Base-by-base conservation (phyloP, 2,888 invertebrate genomes). In the Dusona sp. region DNA sequence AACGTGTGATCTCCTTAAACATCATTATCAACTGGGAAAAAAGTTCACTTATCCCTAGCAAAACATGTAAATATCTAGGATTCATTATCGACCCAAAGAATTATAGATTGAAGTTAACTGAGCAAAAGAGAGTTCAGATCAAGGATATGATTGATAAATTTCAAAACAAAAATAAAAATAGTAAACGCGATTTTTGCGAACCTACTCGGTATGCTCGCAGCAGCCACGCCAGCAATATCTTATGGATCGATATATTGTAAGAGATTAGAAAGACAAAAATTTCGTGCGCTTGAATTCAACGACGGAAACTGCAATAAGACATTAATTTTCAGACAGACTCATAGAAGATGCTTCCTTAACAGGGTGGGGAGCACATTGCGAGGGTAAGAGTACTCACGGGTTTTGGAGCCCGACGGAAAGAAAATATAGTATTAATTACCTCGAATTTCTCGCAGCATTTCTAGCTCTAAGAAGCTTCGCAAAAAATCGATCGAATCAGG, bases 1-100 rank as follows among this genome's bases (percentile, higher is more conserved):
- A 38, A 74, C 68, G 13, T 13, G 65, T 36, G 16, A 54, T 8
- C 42, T 84, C 33, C 54, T 84, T 7, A 19, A 54, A 36, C 73
- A 25, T 84, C 68, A 54, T 48, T 16, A 36, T 84, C 25, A 79
- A 84, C 48, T n/a, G 45, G 25, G 65, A 81, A 25, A 82, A 85
- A 72, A 78, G 81, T 13, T 54, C n/a, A 57, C 45, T 79, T 42
- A 25, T 67, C 25, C 82, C 85, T 61, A 36, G 54, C 51, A 51
- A 51, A 54, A 68, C 22, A 74, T 57, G 74, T 74, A n/a, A 19
- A 25, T 57, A 57, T 45, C 42, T 79, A 19, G 83, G 79, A 8
- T 65, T 84, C 29, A 73, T 79, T 48, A 38, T 79, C 11, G 48
- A 84, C 42, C 65, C 73, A 8, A 29, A 33, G 54, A 29, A 29